Evolutionary conservation across 2,888 invertebrate species (phyloP).

Genomic region (Cosmia pyralina): DNA sequence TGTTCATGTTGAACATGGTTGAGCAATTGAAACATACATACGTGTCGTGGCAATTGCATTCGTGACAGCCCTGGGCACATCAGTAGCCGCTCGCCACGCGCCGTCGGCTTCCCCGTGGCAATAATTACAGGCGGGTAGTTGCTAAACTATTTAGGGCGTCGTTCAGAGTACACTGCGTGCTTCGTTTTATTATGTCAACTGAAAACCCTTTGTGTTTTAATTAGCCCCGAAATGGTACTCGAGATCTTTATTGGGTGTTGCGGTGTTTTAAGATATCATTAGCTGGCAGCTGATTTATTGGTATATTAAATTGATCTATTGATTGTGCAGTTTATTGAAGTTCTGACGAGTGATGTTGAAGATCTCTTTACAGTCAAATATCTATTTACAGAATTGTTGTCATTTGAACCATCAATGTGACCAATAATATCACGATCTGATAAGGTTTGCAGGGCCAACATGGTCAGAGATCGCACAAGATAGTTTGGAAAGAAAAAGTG

Average conservation of each 20-base stretch:
- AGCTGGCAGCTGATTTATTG: conserved; percentile 46
- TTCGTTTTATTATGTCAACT: conserved; percentile 81
- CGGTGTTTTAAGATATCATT: conserved; percentile 61
- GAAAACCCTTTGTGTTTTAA: conserved; percentile 84
- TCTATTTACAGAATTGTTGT: too few relatives aligned
- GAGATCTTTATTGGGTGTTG: conserved; percentile 72
- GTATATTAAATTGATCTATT: conserved; percentile 46
- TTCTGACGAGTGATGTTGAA: conserved; percentile 16
- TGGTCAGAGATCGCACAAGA: too few relatives aligned
- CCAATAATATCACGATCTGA: too few relatives aligned
- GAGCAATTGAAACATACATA: conserved; percentile 56
- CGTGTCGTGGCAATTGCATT: conserved; percentile 48
- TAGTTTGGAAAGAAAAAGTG: too few relatives aligned
- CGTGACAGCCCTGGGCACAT: conserved; percentile 63
- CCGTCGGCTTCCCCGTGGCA: conserved; percentile 71
- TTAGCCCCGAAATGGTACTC: conserved; percentile 74
- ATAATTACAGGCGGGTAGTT: conserved; percentile 78
- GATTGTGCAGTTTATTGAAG: conserved; percentile 24
- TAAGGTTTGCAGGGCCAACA: too few relatives aligned
- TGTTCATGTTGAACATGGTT: conserved; percentile 41
- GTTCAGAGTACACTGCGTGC: conserved; percentile 69
- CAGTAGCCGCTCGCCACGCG: conserved; percentile 60
- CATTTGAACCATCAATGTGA: too few relatives aligned
- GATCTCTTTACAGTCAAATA: not conserved
- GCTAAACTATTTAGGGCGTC: conserved; percentile 84